Percentiles rank a stretch among this genome's conserved stretches.
Conservation (phyloP, 2,888 invertebrate genomes). For the Pandemis corylana region DNA sequence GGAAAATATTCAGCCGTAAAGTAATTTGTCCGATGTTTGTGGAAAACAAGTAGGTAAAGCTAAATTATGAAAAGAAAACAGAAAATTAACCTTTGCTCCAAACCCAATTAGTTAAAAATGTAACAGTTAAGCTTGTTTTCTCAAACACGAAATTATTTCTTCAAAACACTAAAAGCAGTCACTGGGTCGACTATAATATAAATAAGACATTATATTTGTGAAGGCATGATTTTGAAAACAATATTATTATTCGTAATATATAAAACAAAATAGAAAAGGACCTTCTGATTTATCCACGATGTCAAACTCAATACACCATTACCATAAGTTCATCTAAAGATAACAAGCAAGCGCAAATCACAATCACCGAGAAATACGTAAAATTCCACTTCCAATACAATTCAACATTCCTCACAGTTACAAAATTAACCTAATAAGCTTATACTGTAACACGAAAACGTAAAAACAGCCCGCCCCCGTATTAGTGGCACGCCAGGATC, state of each 20-base stretch:
- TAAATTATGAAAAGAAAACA: not conserved
- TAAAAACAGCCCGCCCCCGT: slow-evolving; percentile 16
- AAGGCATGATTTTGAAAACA: too few species aligned
- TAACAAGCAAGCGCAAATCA: not conserved
- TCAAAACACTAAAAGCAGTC: too few species aligned
- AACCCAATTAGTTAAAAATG: not conserved
- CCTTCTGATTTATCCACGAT: not conserved
- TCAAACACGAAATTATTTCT: too few species aligned
- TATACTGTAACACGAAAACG: slow-evolving; percentile 22
- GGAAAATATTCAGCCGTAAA: not conserved
- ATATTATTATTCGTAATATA: too few species aligned
- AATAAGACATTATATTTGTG: too few species aligned
- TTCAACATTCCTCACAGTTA: slow-evolving; percentile 2
- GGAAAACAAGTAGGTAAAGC: slow-evolving; percentile 4
- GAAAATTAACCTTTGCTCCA: not conserved
- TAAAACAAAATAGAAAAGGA: not conserved
- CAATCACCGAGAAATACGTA: not conserved
- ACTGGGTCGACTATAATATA: too few species aligned
- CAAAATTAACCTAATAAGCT: slow-evolving; percentile 32
- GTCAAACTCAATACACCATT: not conserved
- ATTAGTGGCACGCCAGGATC: slow-evolving; percentile 48
- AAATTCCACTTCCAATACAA: slow-evolving; percentile 14
- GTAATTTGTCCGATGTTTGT: slow-evolving; percentile 12
- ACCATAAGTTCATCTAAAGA: not conserved
- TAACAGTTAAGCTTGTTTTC: too few species aligned